These are phyloP conservation scores for Panulirus ornatus DNA, from an alignment of 1,140 invertebrate species.

Conservation along the genomic window DNA sequence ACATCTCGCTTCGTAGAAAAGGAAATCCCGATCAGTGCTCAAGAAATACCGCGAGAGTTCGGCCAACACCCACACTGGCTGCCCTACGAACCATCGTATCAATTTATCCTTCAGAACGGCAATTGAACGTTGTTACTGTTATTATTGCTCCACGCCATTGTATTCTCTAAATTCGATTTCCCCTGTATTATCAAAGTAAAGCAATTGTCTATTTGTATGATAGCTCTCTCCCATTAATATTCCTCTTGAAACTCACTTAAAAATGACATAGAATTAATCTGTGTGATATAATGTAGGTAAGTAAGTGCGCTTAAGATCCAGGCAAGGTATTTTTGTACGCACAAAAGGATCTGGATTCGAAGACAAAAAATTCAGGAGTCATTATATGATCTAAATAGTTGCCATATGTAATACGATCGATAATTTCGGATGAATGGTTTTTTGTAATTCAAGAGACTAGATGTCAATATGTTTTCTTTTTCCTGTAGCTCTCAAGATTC, in stretches of 20 bases:
- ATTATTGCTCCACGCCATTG: slow-evolving; percentile 18
- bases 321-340: background rate
- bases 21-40: background rate
- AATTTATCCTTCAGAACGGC: slow-evolving; percentile 12
- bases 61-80: background rate
- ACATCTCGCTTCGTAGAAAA: slow-evolving; percentile 31
- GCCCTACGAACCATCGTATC: slow-evolving; percentile 12
- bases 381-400: no score
- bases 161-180: slow-evolving; percentile 36
- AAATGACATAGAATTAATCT: background rate
- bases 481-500: background rate
- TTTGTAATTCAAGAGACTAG: background rate
- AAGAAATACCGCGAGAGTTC: background rate
- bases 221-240: background rate
- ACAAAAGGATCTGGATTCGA: no score
- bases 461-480: no score
- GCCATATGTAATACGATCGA: no score
- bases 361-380: no score
- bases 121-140: slow-evolving; percentile 16
- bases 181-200: slow-evolving; percentile 14
- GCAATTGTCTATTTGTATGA: background rate
- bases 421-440: no score
- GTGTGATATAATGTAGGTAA: background rate
- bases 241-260: background rate
- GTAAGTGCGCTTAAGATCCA: background rate